These are phyloP conservation scores for Aurelia aurita DNA, from an alignment of 30 jellyfish, hydroid and myxozoan species.

Conservation along the genomic window DNA sequence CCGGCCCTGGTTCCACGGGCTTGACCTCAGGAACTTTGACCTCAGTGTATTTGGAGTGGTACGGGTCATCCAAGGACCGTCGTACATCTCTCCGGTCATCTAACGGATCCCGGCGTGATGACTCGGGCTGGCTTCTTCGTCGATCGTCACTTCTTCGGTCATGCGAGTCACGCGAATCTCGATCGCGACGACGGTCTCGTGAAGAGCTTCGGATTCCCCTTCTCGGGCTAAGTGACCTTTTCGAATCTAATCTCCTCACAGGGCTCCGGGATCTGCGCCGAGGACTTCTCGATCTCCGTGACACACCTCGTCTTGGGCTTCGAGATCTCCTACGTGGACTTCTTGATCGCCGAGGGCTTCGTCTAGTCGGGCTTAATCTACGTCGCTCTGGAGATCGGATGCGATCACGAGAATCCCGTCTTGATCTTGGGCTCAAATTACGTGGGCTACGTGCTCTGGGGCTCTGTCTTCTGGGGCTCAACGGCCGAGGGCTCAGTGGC, in stretches of 20 bases:
- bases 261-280: conserved; percentile 58
- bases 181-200: conserved; percentile 39
- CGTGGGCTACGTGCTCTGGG: conserved; percentile 12
- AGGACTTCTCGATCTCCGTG: conserved; percentile 66
- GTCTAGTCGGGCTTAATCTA: conserved; percentile 36
- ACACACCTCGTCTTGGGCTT: conserved; percentile 45
- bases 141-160: conserved; percentile 28
- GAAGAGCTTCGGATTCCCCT: conserved; percentile 40
- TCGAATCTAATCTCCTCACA: conserved; percentile 26
- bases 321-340: conserved; percentile 27
- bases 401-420: conserved; percentile 5
- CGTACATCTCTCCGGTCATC: conserved; percentile 23
- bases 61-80: conserved; percentile 9
- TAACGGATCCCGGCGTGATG: not conserved
- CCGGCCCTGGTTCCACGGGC: conserved; percentile 78
- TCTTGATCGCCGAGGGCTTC: conserved; percentile 45
- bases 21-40: conserved; percentile 6
- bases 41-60: conserved; percentile 13
- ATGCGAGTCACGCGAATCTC: not conserved
- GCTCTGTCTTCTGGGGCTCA: conserved; percentile 20
- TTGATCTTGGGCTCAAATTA: not conserved
- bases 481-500: conserved; percentile 21
- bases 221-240: conserved; percentile 62
- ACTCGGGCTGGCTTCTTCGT: conserved; percentile 14
- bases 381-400: conserved; percentile 28